Base-by-base conservation (phyloP, 2,797 vertebrate genomes). In the Anisognathus igniventris region DNA sequence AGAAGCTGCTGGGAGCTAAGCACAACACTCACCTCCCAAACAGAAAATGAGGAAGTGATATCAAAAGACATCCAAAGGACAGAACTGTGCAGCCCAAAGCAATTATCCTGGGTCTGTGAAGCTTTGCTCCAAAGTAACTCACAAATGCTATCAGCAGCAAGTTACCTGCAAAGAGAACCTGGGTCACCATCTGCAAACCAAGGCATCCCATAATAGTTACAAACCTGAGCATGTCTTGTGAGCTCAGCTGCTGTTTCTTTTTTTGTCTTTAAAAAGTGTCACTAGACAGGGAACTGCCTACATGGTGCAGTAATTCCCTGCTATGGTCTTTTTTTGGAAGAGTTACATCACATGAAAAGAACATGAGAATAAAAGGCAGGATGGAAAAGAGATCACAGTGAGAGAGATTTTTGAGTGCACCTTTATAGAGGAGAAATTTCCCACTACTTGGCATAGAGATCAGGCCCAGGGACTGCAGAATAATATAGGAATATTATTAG, bases 121-220 rank as follows among this genome's bases (percentile, higher is more conserved):
- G 96, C 86, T 98, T 99, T 80, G 98, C 98, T 88, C 99, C 98
- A 44, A 99, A 98, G 95, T 99, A 99, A 92, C 99, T 99, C 92
- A 99, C 98, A 80, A 99, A 98, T 27, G 98, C 98, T 61, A 99
- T 98, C 93, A 99, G 97, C 94, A 99, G 84, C 93, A 99, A 95
- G 96, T 99, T 98, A 48, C 98, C 98, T 99, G 89, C 45, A 93
- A 73, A 80, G 90, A 86, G 51, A 93, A 76, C n/a, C 14, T 77
- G 7, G 17, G 30, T 93, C 28, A 44, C 16, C 28, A 21, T 18
- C 67, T 23, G 67, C 42, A 80, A 50, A 57, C 7, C 53, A 77
- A 74, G 33, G 8, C 39, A 37, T 9, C 57, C 57, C 35, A 58
- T 37, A 28, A 79, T 18, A 35, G 45, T 19, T 33, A 28, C 50